Base-by-base conservation (phyloP, 2,888 invertebrate species). In the Diplazon laetatorius region DNA sequence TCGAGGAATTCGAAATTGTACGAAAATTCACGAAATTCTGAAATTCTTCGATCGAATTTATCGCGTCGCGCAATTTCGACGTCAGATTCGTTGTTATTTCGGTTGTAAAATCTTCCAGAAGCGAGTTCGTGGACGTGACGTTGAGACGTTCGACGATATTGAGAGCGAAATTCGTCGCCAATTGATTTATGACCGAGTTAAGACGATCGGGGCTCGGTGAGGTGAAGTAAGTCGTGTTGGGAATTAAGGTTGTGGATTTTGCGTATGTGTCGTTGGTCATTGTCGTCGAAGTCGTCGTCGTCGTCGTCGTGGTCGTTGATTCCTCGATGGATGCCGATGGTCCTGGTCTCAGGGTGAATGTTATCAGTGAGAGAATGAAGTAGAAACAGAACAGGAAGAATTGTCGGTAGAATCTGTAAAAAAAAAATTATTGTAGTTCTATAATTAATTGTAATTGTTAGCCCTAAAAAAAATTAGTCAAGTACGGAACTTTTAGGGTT, bases 341-440 rank as follows among this genome's bases (percentile, higher is more conserved):
- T 0, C 97, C 97, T 0, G 99, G 99, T 2, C 99, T 94, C 57
- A 97, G 92, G 1, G 96, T 96, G 87, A 99, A 98, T 84, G 98
- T 97, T 6, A 96, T 93, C 79, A 98, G 91, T 2, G 98, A 97
- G 57, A 98, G 93, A 30, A 97, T 88, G 89, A 99, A 99, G 91
- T 99, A 99, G 78, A 96, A 94, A 10, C 96, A 94, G 91, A 99
- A 99, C 69, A 97, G 93, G 80, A 96, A 95, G 90, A 99, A 98
- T 88, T 98, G 97, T 4, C 96, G 93, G 91, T 98, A 98, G 91
- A 99, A 98, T 78, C 98, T 97, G 90, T 46, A 91, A 89, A 69
- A 80, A 76, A 48, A 80, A 37, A 46, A 57, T n/a, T 14, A 30
- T 5, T 30, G 2, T 6, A 30, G 6, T 6, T 30, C 2, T 30